Base-by-base conservation (phyloP, 2,113 vertebrate genomes). In the rat (Rattus norvegicus) region DNA sequence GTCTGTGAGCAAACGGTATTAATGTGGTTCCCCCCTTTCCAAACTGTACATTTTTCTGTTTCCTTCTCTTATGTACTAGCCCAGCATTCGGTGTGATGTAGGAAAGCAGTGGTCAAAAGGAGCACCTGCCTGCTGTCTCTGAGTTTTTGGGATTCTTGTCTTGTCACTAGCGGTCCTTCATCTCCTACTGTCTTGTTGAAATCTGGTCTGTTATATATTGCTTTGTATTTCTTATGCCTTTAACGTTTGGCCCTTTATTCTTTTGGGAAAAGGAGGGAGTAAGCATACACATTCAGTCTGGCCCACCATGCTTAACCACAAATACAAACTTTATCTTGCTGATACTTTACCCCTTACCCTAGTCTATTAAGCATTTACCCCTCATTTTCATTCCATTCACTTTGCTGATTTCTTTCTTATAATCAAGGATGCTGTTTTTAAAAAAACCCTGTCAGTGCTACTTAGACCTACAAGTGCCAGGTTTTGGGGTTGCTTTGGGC, bases 341-440 rank as follows among this genome's bases (percentile, higher is more conserved):
- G 28, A 47, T 24, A 4, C 73, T 91, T 63, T 80, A 77, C 11
- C 70, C 39, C 28, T n/a, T 81, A 4, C 77, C 77, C 47, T 49
- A 93, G 33, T 79, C 36, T 73, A n/a, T 79, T 93, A 30, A 77
- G 16, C 93, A 17, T 89, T 94, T 19, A 13, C 14, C 12, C 92
- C 89, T 95, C 17, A 77, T 93, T 88, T 95, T 88, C 65, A 77
- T 90, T 93, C 9, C 79, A 22, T 81, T 88, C 1, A 56, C 94
- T 69, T 92, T 95, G 12, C 73, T 72, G 43, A 67, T 90, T 92
- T 93, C 54, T 72, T 28, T 56, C 77, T 39, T 86, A 6, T 59
- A 70, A 28, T 61, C 76, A 80, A 88, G 56, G n/a, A 93, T 7
- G 49, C 4, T 69, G 30, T 28, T 88, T 95, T n/a, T 59, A 10